Conservation (phyloP, 2,113 vertebrate species). For the Cacatua alba region DNA sequence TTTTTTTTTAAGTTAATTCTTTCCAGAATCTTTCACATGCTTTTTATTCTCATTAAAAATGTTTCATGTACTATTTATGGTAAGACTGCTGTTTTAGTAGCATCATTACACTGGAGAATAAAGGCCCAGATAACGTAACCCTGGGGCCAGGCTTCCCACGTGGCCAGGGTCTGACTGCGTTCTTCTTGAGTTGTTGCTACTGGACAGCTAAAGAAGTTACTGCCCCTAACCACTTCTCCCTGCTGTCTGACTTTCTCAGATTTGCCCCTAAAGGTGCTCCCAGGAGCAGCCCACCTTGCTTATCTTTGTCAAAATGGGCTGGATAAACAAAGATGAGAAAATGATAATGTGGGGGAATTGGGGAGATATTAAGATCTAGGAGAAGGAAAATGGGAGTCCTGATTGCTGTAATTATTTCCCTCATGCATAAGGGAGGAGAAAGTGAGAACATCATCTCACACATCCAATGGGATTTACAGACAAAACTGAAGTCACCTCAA, state of each 20-base stretch:
- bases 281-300: rapidly evolving
- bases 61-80: background rate
- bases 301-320: background rate
- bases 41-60: background rate
- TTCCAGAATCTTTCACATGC: background rate
- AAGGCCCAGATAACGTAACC: rapidly evolving
- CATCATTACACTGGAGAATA: background rate
- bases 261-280: background rate
- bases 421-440: background rate
- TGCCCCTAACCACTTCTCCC: background rate
- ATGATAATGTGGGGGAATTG: background rate
- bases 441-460: background rate
- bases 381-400: background rate
- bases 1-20: background rate
- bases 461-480: background rate
- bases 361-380: background rate
- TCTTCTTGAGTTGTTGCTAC: background rate
- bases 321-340: background rate
- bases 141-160: background rate
- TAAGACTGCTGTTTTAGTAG: background rate
- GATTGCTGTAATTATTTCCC: background rate
- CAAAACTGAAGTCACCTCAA: background rate
- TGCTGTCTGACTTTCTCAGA: background rate
- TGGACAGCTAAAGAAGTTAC: background rate
- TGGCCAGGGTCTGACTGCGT: background rate